Evolutionary conservation across 2,113 vertebrate genomes (phyloP), one percentile per base, ranked within the genome.

Genomic region (Semicossyphus pulcher): DNA sequence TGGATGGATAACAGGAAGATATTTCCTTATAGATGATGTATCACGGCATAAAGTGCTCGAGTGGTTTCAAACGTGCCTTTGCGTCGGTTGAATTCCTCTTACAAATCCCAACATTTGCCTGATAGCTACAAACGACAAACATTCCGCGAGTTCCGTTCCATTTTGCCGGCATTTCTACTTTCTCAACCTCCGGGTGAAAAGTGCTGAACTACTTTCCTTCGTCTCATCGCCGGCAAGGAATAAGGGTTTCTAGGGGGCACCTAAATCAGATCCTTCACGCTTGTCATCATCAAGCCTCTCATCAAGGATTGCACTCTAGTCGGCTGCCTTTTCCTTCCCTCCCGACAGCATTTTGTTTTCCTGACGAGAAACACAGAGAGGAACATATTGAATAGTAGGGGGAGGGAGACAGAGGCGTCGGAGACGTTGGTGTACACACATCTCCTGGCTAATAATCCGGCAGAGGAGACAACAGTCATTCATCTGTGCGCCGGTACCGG

Each of bases 401-500:
- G 72, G 49, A 31, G 59, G 34, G 59, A 39, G 49, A 58, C n/a
- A 32, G 49, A 41, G 74, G 42, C 62, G 20, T 75, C 53, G 26
- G 45, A 83, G 72, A 73, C 54, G 59, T 60, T 49, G 53, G 71
- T 36, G 71, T 44, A 51, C 54, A 76, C 79, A 72, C 75, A 81
- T 91, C 88, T 89, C 79, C 72, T 79, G 81, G 83, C 80, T 86
- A 83, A 91, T 88, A 86, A 91, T 86, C 81, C 66, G 31, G 63
- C 67, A 47, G 83, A 83, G 79, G 84, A 90, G 86, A 88, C 91
- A 83, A 88, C 86, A 88, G 73, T 88, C 82, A 89, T 88, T 91
- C 83, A 88, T 89, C 86, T 86, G 63, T 25, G 54, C 44, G 63
- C 79, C 51, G 41, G 69, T 53, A 32, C 83, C 60, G 74, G 85